These are phyloP conservation scores for Notolabrus celidotus DNA, from an alignment of 2,797 vertebrate genomes.

Conservation along the genomic window DNA sequence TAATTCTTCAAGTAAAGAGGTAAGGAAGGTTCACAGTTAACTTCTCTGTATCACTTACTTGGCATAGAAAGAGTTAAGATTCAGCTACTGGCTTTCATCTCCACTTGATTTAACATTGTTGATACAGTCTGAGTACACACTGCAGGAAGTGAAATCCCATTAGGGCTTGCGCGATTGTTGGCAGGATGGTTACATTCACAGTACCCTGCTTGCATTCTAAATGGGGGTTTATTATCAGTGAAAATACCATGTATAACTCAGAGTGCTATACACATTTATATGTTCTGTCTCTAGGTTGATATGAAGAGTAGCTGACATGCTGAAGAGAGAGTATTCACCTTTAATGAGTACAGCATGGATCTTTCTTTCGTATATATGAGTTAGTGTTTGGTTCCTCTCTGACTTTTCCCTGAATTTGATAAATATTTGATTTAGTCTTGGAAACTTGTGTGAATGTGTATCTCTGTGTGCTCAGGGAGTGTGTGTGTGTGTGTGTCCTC, in stretches of 20 bases:
- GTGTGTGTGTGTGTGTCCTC: conserved; percentile 40
- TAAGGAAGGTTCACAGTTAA: neutral
- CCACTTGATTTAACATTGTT: conserved; percentile 52
- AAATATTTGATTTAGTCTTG: conserved; percentile 77
- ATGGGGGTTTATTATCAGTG: conserved; percentile 19
- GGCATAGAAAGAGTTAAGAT: conserved; percentile 44
- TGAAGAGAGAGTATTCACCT: conserved; percentile 3
- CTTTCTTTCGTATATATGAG: conserved; percentile 24
- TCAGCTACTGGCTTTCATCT: conserved; percentile 41
- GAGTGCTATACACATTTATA: neutral
- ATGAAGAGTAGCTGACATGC: conserved; percentile 9
- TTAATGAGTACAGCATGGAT: conserved; percentile 30
- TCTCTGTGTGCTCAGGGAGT: conserved; percentile 26
- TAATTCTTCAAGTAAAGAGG: neutral
- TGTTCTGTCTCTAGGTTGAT: neutral
- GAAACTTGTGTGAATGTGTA: conserved; percentile 34
- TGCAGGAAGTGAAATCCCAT: conserved; percentile 54
- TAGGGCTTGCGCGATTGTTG: conserved; percentile 24
- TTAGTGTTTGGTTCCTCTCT: conserved; percentile 48
- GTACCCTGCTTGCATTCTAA: conserved; percentile 39
- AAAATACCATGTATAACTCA: conserved; percentile 26
- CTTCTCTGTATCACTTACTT: neutral
- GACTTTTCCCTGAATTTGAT: conserved; percentile 72
- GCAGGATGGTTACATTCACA: conserved; percentile 26
- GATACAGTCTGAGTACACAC: conserved; percentile 56